Evolutionary conservation across 2,113 vertebrate species (phyloP).

Genomic region (Gavialis gangeticus): DNA sequence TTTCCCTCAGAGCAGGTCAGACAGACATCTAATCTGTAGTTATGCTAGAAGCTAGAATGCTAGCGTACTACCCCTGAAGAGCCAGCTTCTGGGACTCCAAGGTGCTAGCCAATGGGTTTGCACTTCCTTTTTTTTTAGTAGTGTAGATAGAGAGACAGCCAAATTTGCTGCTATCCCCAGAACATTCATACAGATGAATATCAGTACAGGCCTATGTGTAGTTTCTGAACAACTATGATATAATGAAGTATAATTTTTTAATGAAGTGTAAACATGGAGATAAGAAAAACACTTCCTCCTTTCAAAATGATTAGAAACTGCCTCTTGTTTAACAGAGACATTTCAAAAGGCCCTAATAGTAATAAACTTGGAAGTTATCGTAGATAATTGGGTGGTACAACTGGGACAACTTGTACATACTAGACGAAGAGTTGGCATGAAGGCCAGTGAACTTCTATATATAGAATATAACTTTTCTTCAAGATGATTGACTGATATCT

Average conservation of each 20-base stretch:
- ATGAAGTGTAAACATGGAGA: not conserved
- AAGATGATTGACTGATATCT: not conserved
- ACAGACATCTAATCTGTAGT: not conserved
- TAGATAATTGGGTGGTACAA: not conserved
- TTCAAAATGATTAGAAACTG: not conserved
- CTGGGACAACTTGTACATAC: not conserved
- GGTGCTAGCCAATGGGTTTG: not conserved
- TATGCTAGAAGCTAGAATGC: not conserved
- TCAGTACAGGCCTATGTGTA: not conserved
- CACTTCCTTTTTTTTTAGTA: not conserved
- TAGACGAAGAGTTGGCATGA: not conserved
- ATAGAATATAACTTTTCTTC: not conserved
- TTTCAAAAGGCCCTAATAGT: not conserved
- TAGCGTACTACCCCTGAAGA: not conserved
- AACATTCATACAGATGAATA: not conserved
- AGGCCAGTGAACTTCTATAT: accelerated
- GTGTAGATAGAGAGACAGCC: accelerated
- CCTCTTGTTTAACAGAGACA: not conserved
- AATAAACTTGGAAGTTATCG: not conserved
- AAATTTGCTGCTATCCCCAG: not conserved
- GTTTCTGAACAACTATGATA: not conserved
- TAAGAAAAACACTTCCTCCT: not conserved
- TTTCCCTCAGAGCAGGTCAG: not conserved
- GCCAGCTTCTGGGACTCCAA: accelerated
- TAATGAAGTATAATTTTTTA: not conserved